A percentile compares a stretch with the other conserved stretches of the same genome.
Evolutionary conservation across 2,797 vertebrate genomes (phyloP).

Genomic region (Enteromius mattozi): DNA sequence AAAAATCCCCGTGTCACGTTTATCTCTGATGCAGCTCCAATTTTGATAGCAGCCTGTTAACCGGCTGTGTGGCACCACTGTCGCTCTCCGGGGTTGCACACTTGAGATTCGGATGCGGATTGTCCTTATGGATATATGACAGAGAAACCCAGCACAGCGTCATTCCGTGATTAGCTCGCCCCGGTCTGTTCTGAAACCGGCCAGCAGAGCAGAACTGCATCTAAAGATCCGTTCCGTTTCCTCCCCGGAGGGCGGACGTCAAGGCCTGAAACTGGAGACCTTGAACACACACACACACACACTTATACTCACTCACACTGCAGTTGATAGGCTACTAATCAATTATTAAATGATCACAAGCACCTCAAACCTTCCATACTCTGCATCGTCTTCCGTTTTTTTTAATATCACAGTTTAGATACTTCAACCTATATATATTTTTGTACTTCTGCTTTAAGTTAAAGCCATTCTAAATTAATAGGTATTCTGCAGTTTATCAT

Average conservation of each 20-base stretch:
- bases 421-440: not conserved
- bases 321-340: constrained; percentile 38
- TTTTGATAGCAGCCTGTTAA: not conserved
- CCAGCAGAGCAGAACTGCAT: constrained; percentile 79
- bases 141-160: constrained; percentile 85
- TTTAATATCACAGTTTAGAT: not conserved
- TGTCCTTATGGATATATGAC: constrained; percentile 70
- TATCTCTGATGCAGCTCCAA: constrained; percentile 6
- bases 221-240: constrained; percentile 74
- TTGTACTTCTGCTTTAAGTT: constrained; percentile 2
- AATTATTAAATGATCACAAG: constrained; percentile 38
- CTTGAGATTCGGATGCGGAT: constrained; percentile 76
- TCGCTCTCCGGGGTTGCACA: not conserved
- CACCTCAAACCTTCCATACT: constrained; percentile 34
- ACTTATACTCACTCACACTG: constrained; percentile 24
- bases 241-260: constrained; percentile 81
- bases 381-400: not conserved
- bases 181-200: constrained; percentile 81
- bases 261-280: constrained; percentile 82
- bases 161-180: constrained; percentile 87
- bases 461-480: not conserved
- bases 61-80: not conserved
- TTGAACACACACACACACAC: constrained; percentile 61
- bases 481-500: not conserved
- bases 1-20: constrained; percentile 16